These are phyloP conservation scores for Cladopsammia gracilis DNA, from an alignment of 64 coral and sea anemone genomes.

Conservation along the genomic window DNA sequence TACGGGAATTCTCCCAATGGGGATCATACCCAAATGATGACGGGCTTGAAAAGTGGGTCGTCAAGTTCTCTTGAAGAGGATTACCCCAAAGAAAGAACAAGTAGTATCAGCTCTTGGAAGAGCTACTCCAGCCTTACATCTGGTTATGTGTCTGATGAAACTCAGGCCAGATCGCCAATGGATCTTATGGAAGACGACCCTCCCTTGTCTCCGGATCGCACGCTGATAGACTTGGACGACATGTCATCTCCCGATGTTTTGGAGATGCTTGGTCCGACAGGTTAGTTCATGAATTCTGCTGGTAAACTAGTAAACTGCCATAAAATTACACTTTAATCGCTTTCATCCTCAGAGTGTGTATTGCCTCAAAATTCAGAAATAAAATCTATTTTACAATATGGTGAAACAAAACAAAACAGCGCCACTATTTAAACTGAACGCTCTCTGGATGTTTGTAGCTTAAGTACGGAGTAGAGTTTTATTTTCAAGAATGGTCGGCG, in stretches of 20 bases:
- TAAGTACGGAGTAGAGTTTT: too few relatives aligned
- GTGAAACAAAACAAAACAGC: too few relatives aligned
- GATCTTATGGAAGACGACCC: neutral
- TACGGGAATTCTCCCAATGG: neutral
- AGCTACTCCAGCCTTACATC: constrained; percentile 60
- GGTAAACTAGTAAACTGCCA: too few relatives aligned
- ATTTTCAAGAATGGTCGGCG: too few relatives aligned
- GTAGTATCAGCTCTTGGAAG: constrained; percentile 46
- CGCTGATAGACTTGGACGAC: constrained; percentile 1
- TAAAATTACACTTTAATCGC: too few relatives aligned
- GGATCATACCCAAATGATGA: neutral
- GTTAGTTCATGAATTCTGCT: neutral
- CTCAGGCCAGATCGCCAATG: neutral
- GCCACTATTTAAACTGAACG: too few relatives aligned
- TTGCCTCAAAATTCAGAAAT: too few relatives aligned
- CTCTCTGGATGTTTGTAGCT: too few relatives aligned
- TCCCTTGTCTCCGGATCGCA: neutral
- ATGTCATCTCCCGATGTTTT: neutral
- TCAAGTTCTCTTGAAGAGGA: neutral
- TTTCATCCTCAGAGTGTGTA: too few relatives aligned
- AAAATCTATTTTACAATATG: too few relatives aligned
- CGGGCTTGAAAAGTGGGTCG: neutral
- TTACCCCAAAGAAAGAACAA: neutral
- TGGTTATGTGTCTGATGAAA: constrained; percentile 57
- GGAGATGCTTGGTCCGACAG: constrained; percentile 60